Percentiles rank a stretch among this genome's conserved stretches.
Conservation (phyloP, 2,797 vertebrate species). For the Loris lydekkerianus region DNA sequence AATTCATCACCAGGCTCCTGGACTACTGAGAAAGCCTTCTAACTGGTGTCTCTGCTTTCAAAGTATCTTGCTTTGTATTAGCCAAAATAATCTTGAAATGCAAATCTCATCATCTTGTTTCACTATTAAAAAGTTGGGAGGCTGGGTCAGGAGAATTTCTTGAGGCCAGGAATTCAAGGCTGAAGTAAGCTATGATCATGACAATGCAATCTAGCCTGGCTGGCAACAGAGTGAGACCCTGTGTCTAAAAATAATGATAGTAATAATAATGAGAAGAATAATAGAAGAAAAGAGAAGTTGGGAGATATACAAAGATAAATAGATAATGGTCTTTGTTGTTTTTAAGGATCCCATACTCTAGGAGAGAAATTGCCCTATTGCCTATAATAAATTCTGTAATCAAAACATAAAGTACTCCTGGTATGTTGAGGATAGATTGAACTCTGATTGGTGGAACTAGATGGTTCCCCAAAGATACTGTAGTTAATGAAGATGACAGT, state of each 20-base stretch:
- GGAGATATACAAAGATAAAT: background rate
- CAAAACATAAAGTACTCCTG: background rate
- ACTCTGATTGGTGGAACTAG: background rate
- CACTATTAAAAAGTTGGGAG: background rate
- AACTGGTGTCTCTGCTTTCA: background rate
- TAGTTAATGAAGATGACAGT: background rate
- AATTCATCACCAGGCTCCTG: no score
- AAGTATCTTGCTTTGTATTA: background rate
- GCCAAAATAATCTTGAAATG: conserved; percentile 14
- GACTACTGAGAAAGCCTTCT: no score
- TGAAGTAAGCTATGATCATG: background rate
- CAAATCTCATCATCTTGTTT: background rate
- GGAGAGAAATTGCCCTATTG: conserved; percentile 1
- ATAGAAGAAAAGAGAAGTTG: background rate
- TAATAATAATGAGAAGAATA: no score
- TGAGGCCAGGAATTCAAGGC: background rate
- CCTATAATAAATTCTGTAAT: conserved; percentile 14
- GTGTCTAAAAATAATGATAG: background rate
- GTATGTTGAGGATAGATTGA: background rate
- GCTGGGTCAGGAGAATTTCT: background rate
- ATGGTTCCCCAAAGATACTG: background rate
- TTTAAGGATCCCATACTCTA: background rate
- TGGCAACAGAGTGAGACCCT: background rate
- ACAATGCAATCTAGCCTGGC: background rate
- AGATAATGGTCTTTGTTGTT: background rate